Evolutionary conservation across 2,797 vertebrate genomes (phyloP).

Genomic region (Clarias pachynema): DNA sequence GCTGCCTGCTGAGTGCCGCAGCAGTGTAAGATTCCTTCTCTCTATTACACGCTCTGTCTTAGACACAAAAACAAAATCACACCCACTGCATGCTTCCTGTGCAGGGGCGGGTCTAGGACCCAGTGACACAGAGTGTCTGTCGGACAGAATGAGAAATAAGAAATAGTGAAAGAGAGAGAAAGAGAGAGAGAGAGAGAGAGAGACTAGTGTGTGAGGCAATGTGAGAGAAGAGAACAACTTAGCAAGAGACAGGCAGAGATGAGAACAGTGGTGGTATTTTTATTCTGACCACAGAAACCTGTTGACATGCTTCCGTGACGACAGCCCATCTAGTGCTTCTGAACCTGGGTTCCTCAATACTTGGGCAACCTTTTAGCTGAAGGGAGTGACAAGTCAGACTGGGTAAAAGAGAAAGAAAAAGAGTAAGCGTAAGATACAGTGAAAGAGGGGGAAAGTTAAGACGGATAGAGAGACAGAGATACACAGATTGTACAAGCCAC

Average conservation of each 20-base stretch:
- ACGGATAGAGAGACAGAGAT: constrained; percentile 21
- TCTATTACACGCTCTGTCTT: constrained; percentile 23
- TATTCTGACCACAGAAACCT: constrained; percentile 80
- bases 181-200: constrained; percentile 38
- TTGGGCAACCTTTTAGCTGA: constrained; percentile 12
- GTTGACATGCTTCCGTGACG: constrained; percentile 84
- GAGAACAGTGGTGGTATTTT: constrained; percentile 67
- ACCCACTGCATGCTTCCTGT: constrained; percentile 52
- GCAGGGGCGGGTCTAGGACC: constrained; percentile 48
- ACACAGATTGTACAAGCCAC: neutral
- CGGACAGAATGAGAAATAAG: constrained; percentile 22
- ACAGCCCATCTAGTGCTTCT: constrained; percentile 64
- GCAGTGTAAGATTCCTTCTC: constrained; percentile 41
- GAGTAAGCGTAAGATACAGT: neutral
- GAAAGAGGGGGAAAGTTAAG: neutral
- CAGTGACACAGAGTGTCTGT: constrained; percentile 42
- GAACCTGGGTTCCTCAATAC: constrained; percentile 63
- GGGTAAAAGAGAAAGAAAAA: neutral
- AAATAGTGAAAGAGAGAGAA: constrained; percentile 15
- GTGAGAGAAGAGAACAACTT: constrained; percentile 58
- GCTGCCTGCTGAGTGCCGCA: constrained; percentile 6
- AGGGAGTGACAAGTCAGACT: neutral
- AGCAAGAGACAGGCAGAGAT: constrained; percentile 40
- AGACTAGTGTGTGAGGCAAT: constrained; percentile 68
- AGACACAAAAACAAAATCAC: constrained; percentile 40